Conservation (phyloP, 2,113 vertebrate genomes). For the Morone saxatilis region DNA sequence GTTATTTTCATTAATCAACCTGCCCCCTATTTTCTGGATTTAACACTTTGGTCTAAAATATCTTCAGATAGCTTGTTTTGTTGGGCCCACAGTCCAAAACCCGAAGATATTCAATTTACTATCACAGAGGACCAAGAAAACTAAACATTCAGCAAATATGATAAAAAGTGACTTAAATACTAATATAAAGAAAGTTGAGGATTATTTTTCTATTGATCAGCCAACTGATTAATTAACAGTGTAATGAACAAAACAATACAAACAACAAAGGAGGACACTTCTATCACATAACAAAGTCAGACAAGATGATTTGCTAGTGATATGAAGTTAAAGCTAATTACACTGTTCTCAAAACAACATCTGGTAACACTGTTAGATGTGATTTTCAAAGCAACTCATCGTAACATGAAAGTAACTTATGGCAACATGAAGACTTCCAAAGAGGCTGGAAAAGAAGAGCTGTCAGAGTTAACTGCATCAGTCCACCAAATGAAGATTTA, state of each 20-base stretch:
- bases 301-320: not conserved
- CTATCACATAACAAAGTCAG: not conserved
- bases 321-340: slow-evolving; percentile 1
- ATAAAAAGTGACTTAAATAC: not conserved
- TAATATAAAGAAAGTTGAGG: no score
- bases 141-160: not conserved
- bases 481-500: not conserved
- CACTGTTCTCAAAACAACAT: slow-evolving; percentile 6
- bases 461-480: not conserved
- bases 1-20: not conserved
- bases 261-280: not conserved
- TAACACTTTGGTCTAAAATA: not conserved
- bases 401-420: not conserved
- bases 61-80: not conserved
- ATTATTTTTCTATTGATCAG: no score
- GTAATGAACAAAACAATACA: not conserved
- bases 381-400: slow-evolving; percentile 17
- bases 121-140: not conserved
- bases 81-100: not conserved
- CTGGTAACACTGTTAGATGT: slow-evolving; percentile 16
- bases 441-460: not conserved
- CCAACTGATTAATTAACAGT: not conserved
- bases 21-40: not conserved
- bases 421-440: not conserved
- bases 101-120: not conserved